Evolutionary conservation across 2,113 vertebrate genomes (phyloP).

Genomic region (Phyllostomus discolor): DNA sequence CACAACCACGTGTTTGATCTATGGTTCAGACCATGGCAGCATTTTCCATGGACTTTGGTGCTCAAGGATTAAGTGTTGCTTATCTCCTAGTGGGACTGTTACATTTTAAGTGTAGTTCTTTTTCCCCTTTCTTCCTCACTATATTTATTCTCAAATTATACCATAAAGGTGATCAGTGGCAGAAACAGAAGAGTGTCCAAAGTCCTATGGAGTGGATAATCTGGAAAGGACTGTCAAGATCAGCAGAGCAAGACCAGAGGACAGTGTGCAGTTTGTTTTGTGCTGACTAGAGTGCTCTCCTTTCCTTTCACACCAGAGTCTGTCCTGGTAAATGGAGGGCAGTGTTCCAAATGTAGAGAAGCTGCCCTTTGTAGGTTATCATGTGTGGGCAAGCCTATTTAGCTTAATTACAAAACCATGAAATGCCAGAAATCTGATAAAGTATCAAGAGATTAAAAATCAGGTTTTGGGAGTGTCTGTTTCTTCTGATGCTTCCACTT

Average conservation of each 20-base stretch:
- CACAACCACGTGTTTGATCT: background rate
- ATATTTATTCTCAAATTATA: slow-evolving; percentile 41
- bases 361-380: background rate
- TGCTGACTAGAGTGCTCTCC: background rate
- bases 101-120: slow-evolving; percentile 7
- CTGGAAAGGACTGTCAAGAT: background rate
- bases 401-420: slow-evolving; percentile 1
- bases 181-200: background rate
- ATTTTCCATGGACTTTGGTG: background rate
- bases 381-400: background rate
- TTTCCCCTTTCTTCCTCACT: background rate
- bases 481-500: background rate
- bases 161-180: slow-evolving; percentile 3
- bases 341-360: background rate
- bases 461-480: background rate
- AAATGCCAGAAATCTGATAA: background rate
- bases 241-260: background rate
- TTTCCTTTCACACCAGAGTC: background rate
- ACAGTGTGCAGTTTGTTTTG: background rate
- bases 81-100: slow-evolving; percentile 18
- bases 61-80: background rate
- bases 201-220: background rate
- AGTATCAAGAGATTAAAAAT: background rate
- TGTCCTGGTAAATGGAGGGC: background rate
- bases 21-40: background rate